Conservation (phyloP, 2,888 invertebrate species). For the Sinodicranocentrus sp. region DNA sequence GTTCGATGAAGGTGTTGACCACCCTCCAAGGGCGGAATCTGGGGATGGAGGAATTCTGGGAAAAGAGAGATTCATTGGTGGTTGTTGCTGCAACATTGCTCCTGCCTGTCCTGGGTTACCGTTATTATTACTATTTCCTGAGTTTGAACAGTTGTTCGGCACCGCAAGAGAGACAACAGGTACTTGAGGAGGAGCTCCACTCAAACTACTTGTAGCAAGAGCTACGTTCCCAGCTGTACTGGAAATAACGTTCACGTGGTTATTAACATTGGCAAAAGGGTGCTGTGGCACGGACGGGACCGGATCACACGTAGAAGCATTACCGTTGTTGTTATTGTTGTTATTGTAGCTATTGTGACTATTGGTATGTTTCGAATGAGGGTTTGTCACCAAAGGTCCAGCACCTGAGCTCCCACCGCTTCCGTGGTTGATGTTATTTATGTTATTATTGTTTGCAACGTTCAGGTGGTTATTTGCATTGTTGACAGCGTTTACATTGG, state of each 20-base stretch:
- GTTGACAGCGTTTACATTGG: constrained; percentile 38
- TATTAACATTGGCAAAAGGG: constrained; percentile 37
- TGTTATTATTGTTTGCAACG: constrained; percentile 54
- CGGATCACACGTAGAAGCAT: constrained; percentile 30
- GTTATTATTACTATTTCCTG: constrained; percentile 49
- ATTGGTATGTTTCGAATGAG: constrained; percentile 31
- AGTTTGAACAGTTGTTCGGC: constrained; percentile 59
- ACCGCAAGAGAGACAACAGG: constrained; percentile 61
- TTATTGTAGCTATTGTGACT: constrained; percentile 41
- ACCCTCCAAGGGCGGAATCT: constrained; percentile 76
- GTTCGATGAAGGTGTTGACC: constrained; percentile 76
- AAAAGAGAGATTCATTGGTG: constrained; percentile 76
- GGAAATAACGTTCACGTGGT: constrained; percentile 57
- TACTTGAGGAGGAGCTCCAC: constrained; percentile 54
- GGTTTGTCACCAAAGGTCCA: constrained; percentile 29
- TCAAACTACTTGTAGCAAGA: constrained; percentile 55
- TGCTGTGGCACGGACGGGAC: constrained; percentile 20
- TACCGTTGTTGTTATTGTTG: constrained; percentile 53
- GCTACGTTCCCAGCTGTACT: constrained; percentile 31
- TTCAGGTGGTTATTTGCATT: constrained; percentile 56
- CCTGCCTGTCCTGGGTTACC: constrained; percentile 33
- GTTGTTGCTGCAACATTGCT: constrained; percentile 68
- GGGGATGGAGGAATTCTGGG: constrained; percentile 76
- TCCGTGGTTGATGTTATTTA: constrained; percentile 59
- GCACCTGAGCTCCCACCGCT: constrained; percentile 45